Evolutionary conservation across 2,797 vertebrate genomes (phyloP), one percentile per base, ranked within the genome.

Genomic region (Carcharodon carcharias): DNA sequence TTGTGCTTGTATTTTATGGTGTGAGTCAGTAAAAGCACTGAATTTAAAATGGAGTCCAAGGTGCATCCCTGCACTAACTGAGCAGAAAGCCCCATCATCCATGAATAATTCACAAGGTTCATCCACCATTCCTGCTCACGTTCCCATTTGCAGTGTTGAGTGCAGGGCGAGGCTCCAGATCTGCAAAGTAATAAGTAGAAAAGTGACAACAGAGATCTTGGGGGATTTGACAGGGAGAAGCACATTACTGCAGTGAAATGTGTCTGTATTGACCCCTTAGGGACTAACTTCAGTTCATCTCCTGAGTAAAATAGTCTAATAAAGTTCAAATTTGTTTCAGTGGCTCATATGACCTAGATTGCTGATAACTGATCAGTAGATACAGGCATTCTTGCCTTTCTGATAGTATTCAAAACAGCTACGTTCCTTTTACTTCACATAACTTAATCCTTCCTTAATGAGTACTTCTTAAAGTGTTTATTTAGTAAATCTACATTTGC

Each of bases 41-140:
- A 91, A 91, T 91, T 91, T 58, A 91, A 61, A 85, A 61, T 14
- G 16, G 16, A 16, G 35, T 95, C 26, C 16, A 16, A 65, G 58
- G 28, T 63, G 91, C 31, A 61, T 35, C 9, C 18, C 67, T 50
- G 63, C 65, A 94, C 45, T 40, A 16, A n/a, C 28, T 35, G 58
- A 63, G 63, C 89, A 58, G 89, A 92, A 58, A 61, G 11, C 56
- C 63, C 93, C 65, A 3, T n/a, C 40, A 69, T 23, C 65, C 9
- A 69, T 95, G 65, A 95, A 95, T 69, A 94, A 95, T 95, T 95
- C 93, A 95, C 65, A 50, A 31, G 26, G 40, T 69, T 95, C 26
- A 26, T 45, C 40, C 65, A 31, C 40, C 91, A 67, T 11, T 94
- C 14, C 91, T 45, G 63, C 23, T 71, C 93, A 69, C 23, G 45